These are phyloP conservation scores for Lepus timidus DNA, from an alignment of 2,113 vertebrate species.

Conservation along the genomic window DNA sequence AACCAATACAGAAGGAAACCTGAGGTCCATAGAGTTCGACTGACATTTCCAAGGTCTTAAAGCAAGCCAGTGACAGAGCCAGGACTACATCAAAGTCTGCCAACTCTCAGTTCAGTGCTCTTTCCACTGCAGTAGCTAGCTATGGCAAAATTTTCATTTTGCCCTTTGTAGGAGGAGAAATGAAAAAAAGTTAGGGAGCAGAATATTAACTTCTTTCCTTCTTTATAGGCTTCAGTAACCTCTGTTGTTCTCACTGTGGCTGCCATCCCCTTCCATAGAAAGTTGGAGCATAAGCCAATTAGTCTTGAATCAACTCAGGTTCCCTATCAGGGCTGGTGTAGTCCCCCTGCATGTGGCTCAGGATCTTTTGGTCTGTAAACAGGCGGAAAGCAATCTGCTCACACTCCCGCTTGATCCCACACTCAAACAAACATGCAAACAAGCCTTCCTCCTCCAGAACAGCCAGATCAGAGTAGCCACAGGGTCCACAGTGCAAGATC, in stretches of 20 bases:
- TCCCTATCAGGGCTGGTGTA: not conserved
- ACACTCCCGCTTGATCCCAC: conserved; percentile 83
- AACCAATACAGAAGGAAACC: not conserved
- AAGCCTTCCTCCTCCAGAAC: conserved; percentile 87
- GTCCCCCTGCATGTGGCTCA: conserved; percentile 2
- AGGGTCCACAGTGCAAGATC: conserved; percentile 91
- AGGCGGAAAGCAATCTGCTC: conserved; percentile 87
- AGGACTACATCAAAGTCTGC: not conserved
- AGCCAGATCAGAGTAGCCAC: conserved; percentile 95
- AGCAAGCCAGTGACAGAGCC: not conserved
- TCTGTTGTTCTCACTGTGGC: not conserved
- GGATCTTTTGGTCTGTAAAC: conserved; percentile 77
- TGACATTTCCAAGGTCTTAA: not conserved
- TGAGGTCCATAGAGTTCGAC: not conserved
- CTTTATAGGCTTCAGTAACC: conserved; percentile 17
- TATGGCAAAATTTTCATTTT: conserved; percentile 35
- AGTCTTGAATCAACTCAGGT: not conserved
- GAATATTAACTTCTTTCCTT: conserved; percentile 19
- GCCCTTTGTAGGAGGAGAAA: not conserved
- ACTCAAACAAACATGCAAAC: conserved; percentile 94
- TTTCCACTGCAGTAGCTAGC: not conserved
- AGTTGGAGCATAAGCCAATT: not conserved
- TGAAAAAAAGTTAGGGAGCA: not conserved
- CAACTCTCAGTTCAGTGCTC: not conserved
- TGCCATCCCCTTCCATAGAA: not conserved